Base-by-base conservation (phyloP, 2,797 vertebrate genomes). In the Phrynocephalus forsythii region DNA sequence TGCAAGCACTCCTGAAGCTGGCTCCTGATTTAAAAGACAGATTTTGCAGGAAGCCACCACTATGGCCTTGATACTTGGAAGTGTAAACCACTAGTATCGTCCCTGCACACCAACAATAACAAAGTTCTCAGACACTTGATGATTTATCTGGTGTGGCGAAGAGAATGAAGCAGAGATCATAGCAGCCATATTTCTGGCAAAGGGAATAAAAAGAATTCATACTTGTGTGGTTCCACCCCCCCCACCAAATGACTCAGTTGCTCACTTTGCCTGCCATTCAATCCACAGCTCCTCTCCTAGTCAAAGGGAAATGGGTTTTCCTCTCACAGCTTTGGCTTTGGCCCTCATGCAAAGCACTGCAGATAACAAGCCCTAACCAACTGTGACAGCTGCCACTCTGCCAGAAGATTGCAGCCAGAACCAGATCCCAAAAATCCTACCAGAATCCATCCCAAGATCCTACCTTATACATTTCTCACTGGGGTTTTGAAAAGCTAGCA, bases 241-340 rank as follows among this genome's bases (percentile, higher is more conserved):
- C 9, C 1, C 2, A 26, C 77, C 76, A 50, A 78, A 69, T 44
- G 6, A 16, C 30, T 28, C 80, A 77, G 82, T 2, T 44, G 18
- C 18, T 60, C 22, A 28, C 8, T 66, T 5, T 1, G 0, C 4
- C 22, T 72, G 3, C 79, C 0, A 0, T 71, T 16, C 0, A 83
- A 20, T 38, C 1, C 1, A 20, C 1, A 50, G 5, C 48, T 90
- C 24, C 26, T 68, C 81, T 15, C 75, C 13, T 26, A 28, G 0
- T 0, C 0, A 75, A 6, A 48, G 0, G 0, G 1, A 73, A 38
- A 71, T 71, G 80, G 5, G 2, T 82, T 75, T 77, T 84, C 52
- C 52, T 85, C 33, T 66, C 18, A 28, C 11, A 68, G 2, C 16
- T 73, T 0, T 11, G 33, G 0, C 28, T 0, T 0, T 28, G 30